Conservation (phyloP, 2,113 vertebrate species). For the Campylomormyrus numenius region DNA sequence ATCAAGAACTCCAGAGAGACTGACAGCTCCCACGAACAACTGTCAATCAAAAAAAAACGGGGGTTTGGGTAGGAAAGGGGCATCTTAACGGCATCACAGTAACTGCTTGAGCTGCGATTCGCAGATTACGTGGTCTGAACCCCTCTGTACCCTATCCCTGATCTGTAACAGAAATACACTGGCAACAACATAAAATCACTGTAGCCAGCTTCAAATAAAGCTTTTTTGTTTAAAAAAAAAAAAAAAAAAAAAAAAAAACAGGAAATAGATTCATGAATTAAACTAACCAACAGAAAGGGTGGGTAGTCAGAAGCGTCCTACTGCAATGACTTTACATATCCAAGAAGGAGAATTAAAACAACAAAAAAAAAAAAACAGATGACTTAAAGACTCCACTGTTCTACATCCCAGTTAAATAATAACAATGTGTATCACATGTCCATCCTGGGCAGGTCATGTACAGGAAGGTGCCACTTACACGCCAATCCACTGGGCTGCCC, state of each 20-base stretch:
- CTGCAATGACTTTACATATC: neutral
- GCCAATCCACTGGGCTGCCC: neutral
- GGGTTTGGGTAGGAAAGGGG: neutral
- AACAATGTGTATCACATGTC: neutral
- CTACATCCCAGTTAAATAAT: neutral
- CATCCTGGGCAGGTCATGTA: neutral
- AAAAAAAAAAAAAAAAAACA: neutral
- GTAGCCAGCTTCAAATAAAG: neutral
- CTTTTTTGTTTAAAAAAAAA: neutral
- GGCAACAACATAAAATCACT: neutral
- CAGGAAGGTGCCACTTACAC: neutral
- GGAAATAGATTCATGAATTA: neutral
- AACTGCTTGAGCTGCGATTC: neutral
- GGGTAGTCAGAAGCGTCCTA: neutral
- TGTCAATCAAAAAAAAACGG: neutral
- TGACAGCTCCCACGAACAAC: neutral
- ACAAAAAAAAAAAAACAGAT: neutral
- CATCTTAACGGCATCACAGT: neutral
- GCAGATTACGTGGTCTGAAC: neutral
- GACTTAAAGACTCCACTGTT: neutral
- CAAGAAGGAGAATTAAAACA: neutral
- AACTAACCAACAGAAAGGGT: neutral
- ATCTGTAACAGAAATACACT: neutral
- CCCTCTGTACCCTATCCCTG: neutral
- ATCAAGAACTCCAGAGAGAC: constrained; percentile 20